Evolutionary conservation across 2,797 vertebrate species (phyloP), one percentile per base, ranked within the genome.

Genomic region (Aldrovandia affinis): DNA sequence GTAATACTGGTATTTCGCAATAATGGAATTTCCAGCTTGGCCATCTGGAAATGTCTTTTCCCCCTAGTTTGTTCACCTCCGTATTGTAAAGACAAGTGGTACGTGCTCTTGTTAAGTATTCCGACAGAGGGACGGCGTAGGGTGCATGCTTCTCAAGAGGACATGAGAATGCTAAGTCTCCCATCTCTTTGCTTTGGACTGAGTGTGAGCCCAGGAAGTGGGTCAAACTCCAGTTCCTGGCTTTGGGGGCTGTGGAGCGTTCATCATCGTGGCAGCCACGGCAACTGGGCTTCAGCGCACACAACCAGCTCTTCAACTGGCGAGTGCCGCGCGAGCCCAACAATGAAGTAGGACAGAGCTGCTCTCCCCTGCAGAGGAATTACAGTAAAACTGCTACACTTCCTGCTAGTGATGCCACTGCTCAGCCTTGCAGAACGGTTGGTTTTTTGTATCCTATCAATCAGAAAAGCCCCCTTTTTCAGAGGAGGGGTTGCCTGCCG

Each of bases 211-310:
- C 52, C n/a, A 50, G 81, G 50, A 4, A 83, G 54, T 78, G 75
- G 84, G 50, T 65, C 36, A 36, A 25, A 30, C 55, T 80, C 55
- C 39, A 36, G 75, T 39, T 87, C 44, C 33, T 33, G 36, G 68
- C 63, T 75, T 2, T 39, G 77, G 20, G 73, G 22, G 61, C 73
- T 36, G 57, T 50, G 80, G 84, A 81, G 22, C 20, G 85, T 87
- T 44, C 59, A 86, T 89, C 86, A 87, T 55, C 57, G n/a, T 81
- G 81, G 33, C 78, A 78, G 83, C 52, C 79, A 36, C 50, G 44
- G 30, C 5, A 15, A 47, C 73, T 9, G 7, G 22, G 73, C 42
- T 22, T 47, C 42, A 25, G 42, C 39, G 0, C 39, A 12, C 42
- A 8, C 12, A n/a, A 25, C 42, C 22, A 20, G 39, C 42, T 77